Evolutionary conservation across 2,797 vertebrate species (phyloP).

Genomic region (Mus spretus): DNA sequence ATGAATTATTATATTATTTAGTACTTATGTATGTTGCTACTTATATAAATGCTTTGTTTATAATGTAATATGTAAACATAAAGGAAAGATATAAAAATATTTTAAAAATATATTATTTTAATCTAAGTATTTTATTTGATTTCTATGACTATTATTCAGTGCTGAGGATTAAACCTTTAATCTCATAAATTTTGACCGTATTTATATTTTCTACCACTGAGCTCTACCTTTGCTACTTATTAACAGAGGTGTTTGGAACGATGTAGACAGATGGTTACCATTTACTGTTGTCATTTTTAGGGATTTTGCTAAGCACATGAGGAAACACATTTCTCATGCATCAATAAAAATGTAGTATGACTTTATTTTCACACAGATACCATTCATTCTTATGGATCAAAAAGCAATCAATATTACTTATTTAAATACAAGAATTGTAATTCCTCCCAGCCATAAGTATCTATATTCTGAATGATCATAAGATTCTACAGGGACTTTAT

Average conservation of each 20-base stretch:
- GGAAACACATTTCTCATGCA: conserved; percentile 2
- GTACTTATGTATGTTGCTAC: neutral
- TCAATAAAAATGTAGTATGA: conserved; percentile 8
- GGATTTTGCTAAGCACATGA: conserved; percentile 32
- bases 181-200: neutral
- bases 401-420: conserved; percentile 48
- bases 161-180: neutral
- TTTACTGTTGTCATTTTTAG: neutral
- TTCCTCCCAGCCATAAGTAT: neutral
- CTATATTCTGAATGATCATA: conserved; percentile 57
- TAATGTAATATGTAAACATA: neutral
- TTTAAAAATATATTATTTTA: neutral
- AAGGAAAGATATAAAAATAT: neutral
- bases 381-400: conserved; percentile 32
- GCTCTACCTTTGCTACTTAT: neutral
- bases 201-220: neutral
- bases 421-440: neutral
- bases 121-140: neutral
- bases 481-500: conserved; percentile 14
- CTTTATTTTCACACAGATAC: conserved; percentile 15
- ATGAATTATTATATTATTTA: conserved; percentile 5
- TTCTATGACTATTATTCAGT: neutral
- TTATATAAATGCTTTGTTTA: conserved; percentile 12
- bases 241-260: conserved; percentile 50
- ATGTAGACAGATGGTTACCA: neutral